Base-by-base conservation (phyloP, 2,113 vertebrate genomes). In the Muscicapa adusta region DNA sequence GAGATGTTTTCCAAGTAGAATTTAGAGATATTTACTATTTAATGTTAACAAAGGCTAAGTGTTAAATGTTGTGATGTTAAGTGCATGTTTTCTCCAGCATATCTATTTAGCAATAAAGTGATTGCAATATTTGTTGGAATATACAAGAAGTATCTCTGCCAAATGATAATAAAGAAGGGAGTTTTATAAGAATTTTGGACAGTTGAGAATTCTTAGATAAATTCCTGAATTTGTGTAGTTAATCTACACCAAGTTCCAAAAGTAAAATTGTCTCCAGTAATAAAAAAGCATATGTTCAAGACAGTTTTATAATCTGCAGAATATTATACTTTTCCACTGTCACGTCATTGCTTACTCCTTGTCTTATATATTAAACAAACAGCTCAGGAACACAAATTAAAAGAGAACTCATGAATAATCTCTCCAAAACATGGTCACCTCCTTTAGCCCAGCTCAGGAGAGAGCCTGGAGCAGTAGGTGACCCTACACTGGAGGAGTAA, bases 71-170 rank as follows among this genome's bases (percentile, higher is more conserved):
- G 60, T 89, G 79, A 88, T 79, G 60, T 60, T 88, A 78, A 94
- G 33, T 38, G 58, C 42, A 80, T 72, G 88, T 71, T 94, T 91
- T 88, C 53, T 73, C 26, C 75, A 78, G 63, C 18, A 22, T 72
- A 65, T 93, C 71, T 93, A 24, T 96, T 96, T 95, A 97, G 94
- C 95, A 96, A 96, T 84, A 92, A 91, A 74, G 38, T 8, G 66
- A 63, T 89, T 95, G 87, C 91, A 95, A 57, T 96, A 85, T 65
- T 96, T 96, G 40, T 77, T 94, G 96, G 96, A 96, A 85, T 95
- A 95, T 42, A 77, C 63, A 66, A 88, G 57, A 83, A 73, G 40
- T 48, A 43, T 65, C 68, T 90, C 76, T 96, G 96, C 96, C 94
- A 96, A 96, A 90, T 94, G 93, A 97, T 96, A 93, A 87, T 87